Evolutionary conservation across 2,113 vertebrate species (phyloP), one percentile per base, ranked within the genome.

Genomic region (Apodemus speciosus): DNA sequence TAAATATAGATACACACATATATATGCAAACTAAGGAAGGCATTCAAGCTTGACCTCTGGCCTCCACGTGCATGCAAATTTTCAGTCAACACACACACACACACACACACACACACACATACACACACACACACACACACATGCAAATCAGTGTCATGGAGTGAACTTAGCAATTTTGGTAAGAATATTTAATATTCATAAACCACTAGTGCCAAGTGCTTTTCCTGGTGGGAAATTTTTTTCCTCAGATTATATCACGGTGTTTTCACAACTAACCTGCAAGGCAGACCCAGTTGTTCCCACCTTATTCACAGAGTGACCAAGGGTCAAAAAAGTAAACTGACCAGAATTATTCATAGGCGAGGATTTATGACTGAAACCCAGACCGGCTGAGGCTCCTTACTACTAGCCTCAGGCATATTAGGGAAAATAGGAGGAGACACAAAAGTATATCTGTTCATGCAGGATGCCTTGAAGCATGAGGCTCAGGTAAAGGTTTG

Each of bases 391-490:
- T 13, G 46, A 79, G 73, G 2, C 15, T 51, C 27, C 32, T 25
- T 43, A 66, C 21, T 46, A 16, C 43, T 15, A 6, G n/a, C 4
- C 71, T 58, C 25, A 49, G 46, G 27, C 58, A 66, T 43, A 25
- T 56, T 9, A 51, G 16, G 56, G 40, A 40, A 10, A 40, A 3
- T 20, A 35, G 16, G 9, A 43, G 0, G 0, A 23, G 58, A 35
- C 2, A 0, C 68, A n/a, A 20, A 23, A 18, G 21, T 7, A 2
- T 0, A 43, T 18, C 53, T 35, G 9, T 5, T 35, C 14, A 3
- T 9, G 9, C 2, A 7, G 8, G 21, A 13, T 30, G 9, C n/a
- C 18, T 43, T 21, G 20, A 46, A 66, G 30, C 15, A 18, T 10
- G 18, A 16, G 38, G 16, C 2, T 23, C 16, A 38, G 0, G 5